Evolutionary conservation across 2,888 invertebrate species (phyloP), one percentile per base, ranked within the genome.

Genomic region (Melipona bicolor): DNA sequence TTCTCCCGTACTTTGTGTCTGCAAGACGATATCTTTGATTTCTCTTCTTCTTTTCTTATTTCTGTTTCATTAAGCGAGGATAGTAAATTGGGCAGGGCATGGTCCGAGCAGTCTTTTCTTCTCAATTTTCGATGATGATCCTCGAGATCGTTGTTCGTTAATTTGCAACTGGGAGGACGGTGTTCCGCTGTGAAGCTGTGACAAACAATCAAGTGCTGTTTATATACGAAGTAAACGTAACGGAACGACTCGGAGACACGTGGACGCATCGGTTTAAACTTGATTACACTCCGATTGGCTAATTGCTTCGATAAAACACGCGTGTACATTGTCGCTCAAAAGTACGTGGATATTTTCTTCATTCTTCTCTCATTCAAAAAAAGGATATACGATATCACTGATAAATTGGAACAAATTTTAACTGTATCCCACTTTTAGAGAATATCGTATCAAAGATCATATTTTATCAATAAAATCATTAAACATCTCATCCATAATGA

Each of bases 241-340:
- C 4, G 3, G 5, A 21, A 65, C 21, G 24, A 52, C 24, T 32
- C 62, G 2, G 74, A 82, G 84, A 84, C 62, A 64, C 84, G 76
- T 80, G 67, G 68, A 77, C 84, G 77, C 64, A 72, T 71, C 49
- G 78, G 56, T 78, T 19, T 27, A n/a, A 68, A 67, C 75, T 54
- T 54, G 56, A 36, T 5, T 50, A 17, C 24, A 17, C 6, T 24
- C 21, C 50, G 43, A 24, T 49, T n/a, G n/a, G 5, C n/a, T 59
- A n/a, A 59, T 59, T n/a, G 5, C n/a, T 15, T n/a, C n/a, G 15
- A 59, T 59, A n/a, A 24, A n/a, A 43, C 43, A 43, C 43, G 43
- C 1, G 9, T 43, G 43, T 43, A 43, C 43, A 43, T 43, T 43
- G 36, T 43, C 43, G 43, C 43, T 43, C 43, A 2, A 43, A 43